Evolutionary conservation across 2,888 invertebrate species (phyloP), one percentile per base, ranked within the genome.

Genomic region (Cremastobaeus sp.): DNA sequence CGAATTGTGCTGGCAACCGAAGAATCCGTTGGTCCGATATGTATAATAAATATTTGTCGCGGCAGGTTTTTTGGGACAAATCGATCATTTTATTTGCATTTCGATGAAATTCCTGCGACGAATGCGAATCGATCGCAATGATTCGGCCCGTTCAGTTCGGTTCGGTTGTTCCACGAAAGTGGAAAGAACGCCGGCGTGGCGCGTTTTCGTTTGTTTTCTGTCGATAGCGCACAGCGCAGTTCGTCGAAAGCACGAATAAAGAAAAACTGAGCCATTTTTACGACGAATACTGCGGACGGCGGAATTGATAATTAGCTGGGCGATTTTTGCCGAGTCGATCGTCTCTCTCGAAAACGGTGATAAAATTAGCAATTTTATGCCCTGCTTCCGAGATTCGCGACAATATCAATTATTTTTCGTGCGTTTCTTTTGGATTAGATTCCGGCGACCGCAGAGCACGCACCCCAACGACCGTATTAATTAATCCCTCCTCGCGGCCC

Each of bases 281-380:
- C 55, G 60, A 62, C 65, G 66, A 65, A 65, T 59, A 25, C 48
- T 11, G 18, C 62, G 41, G 43, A 73, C 70, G 52, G 55, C 62
- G 69, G 77, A 75, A 78, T 78, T 68, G 37, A 70, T 76, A 76
- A 77, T 76, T 66, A 78, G 68, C 55, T 69, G 21, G 57, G 69
- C 72, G 66, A 65, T 68, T 18, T 43, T 4, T 11, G 15, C 15
- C 21, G 11, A 21, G 17, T 17, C 25, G 34, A 12, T 15, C 48
- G 15, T 3, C 18, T 48, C 71, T 14, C 60, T 73, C 73, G 69
- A 70, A 69, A 57, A 45, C 45, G 74, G 72, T 76, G 78, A 83
- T 84, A 84, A 85, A 85, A 86, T 86, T 85, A 85, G 83, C 85
- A 85, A 85, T 84, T 85, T 85, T 80, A 82, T 81, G 79, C 78